These are phyloP conservation scores for Marmota monax DNA, from an alignment of 2,113 vertebrate genomes.

Conservation along the genomic window DNA sequence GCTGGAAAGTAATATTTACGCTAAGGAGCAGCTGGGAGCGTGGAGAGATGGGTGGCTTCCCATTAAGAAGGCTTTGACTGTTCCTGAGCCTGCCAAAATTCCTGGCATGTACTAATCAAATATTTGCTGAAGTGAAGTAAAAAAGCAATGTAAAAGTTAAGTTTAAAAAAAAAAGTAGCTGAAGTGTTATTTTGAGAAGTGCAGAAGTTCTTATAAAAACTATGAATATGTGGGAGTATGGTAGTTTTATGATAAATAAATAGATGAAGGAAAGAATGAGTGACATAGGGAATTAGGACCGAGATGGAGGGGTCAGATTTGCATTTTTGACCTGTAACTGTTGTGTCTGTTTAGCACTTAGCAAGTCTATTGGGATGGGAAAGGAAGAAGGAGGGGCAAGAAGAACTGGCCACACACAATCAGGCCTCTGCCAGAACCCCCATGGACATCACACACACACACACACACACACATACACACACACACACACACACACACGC, in stretches of 20 bases:
- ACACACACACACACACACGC: neutral
- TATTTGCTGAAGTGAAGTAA: neutral
- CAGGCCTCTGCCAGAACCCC: neutral
- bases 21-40: neutral
- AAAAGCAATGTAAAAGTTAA: no score
- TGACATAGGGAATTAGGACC: neutral
- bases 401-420: no score
- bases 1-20: neutral
- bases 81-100: neutral
- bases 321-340: neutral
- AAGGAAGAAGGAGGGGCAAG: neutral
- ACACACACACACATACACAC: no score
- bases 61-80: neutral
- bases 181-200: neutral
- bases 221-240: neutral
- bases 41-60: no score
- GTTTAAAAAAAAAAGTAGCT: neutral
- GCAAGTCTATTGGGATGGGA: neutral
- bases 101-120: neutral
- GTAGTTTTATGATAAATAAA: neutral
- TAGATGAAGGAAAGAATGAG: neutral
- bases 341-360: neutral
- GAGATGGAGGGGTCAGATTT: neutral
- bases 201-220: neutral
- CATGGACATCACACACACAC: accelerated